phyloP scores from a whole-genome alignment of 2,797 vertebrate species.

The Apogon talboti region DNA sequence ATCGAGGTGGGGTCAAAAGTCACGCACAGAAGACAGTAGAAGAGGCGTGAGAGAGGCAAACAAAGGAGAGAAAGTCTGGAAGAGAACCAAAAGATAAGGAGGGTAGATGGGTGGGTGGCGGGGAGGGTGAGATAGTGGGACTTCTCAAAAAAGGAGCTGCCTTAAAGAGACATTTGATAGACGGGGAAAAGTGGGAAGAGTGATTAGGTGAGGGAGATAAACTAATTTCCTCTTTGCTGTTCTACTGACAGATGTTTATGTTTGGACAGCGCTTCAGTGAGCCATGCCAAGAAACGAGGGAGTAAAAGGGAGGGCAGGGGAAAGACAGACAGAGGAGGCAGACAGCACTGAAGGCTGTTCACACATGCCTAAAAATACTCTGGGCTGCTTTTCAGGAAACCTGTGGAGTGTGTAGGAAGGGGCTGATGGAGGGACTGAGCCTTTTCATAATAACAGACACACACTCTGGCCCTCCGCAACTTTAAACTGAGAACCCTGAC shows the following conservation, averaged over 20 bases:
- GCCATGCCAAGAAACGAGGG: slow-evolving; percentile 31
- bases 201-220: slow-evolving; percentile 45
- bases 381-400: slow-evolving; percentile 74
- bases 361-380: slow-evolving; percentile 72
- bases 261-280: slow-evolving; percentile 40
- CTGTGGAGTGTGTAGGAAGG: slow-evolving; percentile 62
- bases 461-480: slow-evolving; percentile 24
- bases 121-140: slow-evolving; percentile 1
- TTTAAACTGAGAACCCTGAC: slow-evolving; percentile 13
- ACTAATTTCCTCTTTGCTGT: slow-evolving; percentile 46
- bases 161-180: slow-evolving; percentile 40
- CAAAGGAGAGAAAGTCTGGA: slow-evolving; percentile 46
- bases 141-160: slow-evolving; percentile 7
- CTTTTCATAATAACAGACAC: slow-evolving; percentile 23
- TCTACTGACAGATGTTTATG: slow-evolving; percentile 55
- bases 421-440: slow-evolving; percentile 44
- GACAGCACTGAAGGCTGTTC: slow-evolving; percentile 46
- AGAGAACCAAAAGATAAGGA: slow-evolving; percentile 15
- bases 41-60: slow-evolving; percentile 62
- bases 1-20: slow-evolving; percentile 53
- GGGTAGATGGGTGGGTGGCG: slow-evolving; percentile 3
- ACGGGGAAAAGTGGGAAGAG: slow-evolving; percentile 32
- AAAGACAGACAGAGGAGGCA: slow-evolving; percentile 26
- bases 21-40: slow-evolving; percentile 30
- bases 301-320: background rate